Base-by-base conservation (phyloP, 2,797 vertebrate species). In the Kryptopterus vitreolus region DNA sequence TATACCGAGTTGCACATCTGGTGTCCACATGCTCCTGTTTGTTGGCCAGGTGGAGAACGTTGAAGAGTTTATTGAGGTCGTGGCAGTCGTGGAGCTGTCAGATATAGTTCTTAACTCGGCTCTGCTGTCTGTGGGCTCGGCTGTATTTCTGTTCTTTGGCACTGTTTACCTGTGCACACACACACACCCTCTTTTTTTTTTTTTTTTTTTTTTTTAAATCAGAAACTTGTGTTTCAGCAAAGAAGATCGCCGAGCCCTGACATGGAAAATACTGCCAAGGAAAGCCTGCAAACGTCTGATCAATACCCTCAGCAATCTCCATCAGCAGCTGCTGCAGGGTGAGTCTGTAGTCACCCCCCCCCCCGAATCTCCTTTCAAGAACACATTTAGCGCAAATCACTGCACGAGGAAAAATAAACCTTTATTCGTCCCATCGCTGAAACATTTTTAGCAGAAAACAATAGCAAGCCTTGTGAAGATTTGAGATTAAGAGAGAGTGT, bases 261-360 rank as follows among this genome's bases (percentile, higher is more conserved):
- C 95, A 0, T 99, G 97, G 98, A 99, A 99, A 90, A 96, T 96
- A 83, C 88, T 99, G 87, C 98, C 98, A 84, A 96, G 98, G 93
- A 97, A 97, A 90, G 96, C 98, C 84, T 99, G 96, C 90, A 99
- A 99, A 91, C 95, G 97, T 90, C 94, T 99, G 87, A 94, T 98
- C 90, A 98, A 96, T 87, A 94, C 94, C 35, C 91, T 99, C 88
- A 96, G 91, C 89, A 96, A 94, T 85, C 92, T 99, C 65, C 92
- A 98, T 90, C 97, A 97, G 88, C 96, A 99, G 83, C 91, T 99
- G 82, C 92, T 93, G 77, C 95, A 97, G 89, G 93, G 98, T 99
- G 90, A 97, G 96, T 95, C 20, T 26, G 18, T 46, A 71, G 61
- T 84, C 76, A 82, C 29, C 43, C 33, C 76, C 4, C 22, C 59